Conservation (phyloP, 1,140 invertebrate genomes). For the Drosophila leontia region DNA sequence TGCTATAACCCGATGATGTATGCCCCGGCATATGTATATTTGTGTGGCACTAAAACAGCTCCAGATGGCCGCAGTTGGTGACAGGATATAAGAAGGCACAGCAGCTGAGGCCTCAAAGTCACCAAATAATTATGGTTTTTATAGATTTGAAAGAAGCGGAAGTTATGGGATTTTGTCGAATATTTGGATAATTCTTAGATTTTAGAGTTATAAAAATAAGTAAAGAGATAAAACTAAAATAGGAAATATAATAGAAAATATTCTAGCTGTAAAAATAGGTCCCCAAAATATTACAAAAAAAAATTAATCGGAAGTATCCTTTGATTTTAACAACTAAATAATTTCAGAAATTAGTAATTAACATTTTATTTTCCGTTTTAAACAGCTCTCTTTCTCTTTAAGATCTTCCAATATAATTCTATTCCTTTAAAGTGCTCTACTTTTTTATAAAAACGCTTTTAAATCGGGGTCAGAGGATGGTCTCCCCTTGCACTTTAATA, state of each 20-base stretch:
- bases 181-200: background rate
- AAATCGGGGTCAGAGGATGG: background rate
- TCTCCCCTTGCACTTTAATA: conserved; percentile 3
- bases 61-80: conserved; percentile 35
- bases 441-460: background rate
- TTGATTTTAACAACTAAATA: background rate
- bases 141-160: background rate
- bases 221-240: too few relatives aligned
- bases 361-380: too few relatives aligned
- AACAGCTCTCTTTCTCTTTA: background rate
- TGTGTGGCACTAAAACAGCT: conserved; percentile 18
- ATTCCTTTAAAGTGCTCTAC: background rate
- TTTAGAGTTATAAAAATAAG: too few relatives aligned
- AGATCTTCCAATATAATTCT: too few relatives aligned
- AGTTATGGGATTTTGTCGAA: background rate
- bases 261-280: too few relatives aligned
- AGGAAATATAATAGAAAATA: too few relatives aligned
- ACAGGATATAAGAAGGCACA: conserved; percentile 6
- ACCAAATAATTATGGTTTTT: background rate
- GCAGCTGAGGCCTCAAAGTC: conserved; percentile 2
- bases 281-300: too few relatives aligned
- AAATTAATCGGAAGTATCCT: too few relatives aligned
- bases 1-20: conserved; percentile 45
- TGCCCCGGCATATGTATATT: conserved; percentile 17
- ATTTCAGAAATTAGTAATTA: background rate